phyloP scores from a whole-genome alignment of 2,888 invertebrate species.

The Plagodis pulveraria region DNA sequence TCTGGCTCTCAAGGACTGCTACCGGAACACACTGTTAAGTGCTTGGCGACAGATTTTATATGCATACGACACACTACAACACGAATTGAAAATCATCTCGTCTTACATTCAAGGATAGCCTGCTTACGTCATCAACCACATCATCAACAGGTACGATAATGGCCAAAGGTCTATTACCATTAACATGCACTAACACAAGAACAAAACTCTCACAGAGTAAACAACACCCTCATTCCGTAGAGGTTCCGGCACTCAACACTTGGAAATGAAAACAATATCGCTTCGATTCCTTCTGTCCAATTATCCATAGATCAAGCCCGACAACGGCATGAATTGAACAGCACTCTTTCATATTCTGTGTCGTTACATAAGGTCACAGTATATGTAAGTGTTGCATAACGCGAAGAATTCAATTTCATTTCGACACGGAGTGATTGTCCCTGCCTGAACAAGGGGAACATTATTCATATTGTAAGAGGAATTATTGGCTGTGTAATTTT shows the following conservation, averaged over 20 bases:
- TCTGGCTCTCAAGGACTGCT: too few species aligned
- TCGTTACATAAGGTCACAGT: slow-evolving; percentile 3
- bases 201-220: not conserved
- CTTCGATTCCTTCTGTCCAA: slow-evolving; percentile 19
- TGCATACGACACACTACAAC: too few species aligned
- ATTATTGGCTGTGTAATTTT: not conserved
- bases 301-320: slow-evolving; percentile 21
- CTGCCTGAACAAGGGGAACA: slow-evolving; percentile 3
- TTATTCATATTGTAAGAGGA: slow-evolving; percentile 11
- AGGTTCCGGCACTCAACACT: slow-evolving; percentile 2
- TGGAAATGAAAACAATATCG: slow-evolving; percentile 15
- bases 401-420: slow-evolving; percentile 33
- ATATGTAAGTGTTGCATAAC: slow-evolving; percentile 4
- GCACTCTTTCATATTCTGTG: slow-evolving; percentile 5
- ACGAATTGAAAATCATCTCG: too few species aligned
- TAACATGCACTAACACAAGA: not conserved
- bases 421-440: slow-evolving; percentile 27
- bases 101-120: too few species aligned
- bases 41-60: too few species aligned
- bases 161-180: too few species aligned
- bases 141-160: too few species aligned
- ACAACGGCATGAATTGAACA: slow-evolving; percentile 21
- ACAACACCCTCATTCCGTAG: not conserved
- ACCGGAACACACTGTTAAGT: too few species aligned
- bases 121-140: too few species aligned